phyloP scores from a whole-genome alignment of 2,888 invertebrate genomes.

The Crossocerus cetratus region DNA sequence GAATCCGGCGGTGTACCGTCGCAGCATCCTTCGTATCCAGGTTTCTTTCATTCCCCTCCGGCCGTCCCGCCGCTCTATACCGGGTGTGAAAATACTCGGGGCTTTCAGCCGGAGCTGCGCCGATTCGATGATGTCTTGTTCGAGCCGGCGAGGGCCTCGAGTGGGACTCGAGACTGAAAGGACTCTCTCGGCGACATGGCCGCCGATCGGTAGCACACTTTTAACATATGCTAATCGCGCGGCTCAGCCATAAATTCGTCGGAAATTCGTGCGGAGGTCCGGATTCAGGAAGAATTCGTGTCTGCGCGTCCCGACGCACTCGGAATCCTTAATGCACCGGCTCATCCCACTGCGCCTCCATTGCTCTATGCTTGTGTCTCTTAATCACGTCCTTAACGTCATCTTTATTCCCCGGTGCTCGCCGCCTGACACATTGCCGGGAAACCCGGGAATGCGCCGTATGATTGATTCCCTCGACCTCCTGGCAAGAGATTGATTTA shows the following conservation, averaged over 20 bases:
- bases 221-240: not conserved
- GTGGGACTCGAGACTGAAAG: no score
- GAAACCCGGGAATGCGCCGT: not conserved
- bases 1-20: constrained; percentile 42
- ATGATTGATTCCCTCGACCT: not conserved
- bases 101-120: not conserved
- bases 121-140: no score
- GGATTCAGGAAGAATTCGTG: not conserved
- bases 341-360: not conserved
- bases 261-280: not conserved
- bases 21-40: constrained; percentile 29
- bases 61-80: constrained; percentile 26
- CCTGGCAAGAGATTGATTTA: not conserved
- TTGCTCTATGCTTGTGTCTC: not conserved
- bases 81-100: constrained; percentile 51
- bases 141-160: no score
- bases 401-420: constrained; percentile 1
- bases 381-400: constrained; percentile 1
- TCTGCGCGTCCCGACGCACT: not conserved
- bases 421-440: not conserved
- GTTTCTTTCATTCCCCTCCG: constrained; percentile 40
- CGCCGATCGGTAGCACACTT: not conserved
- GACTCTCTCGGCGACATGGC: not conserved
- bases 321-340: not conserved
- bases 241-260: not conserved